These are phyloP conservation scores for Pimpla rufipes DNA, from an alignment of 2,888 invertebrate genomes.

Conservation along the genomic window DNA sequence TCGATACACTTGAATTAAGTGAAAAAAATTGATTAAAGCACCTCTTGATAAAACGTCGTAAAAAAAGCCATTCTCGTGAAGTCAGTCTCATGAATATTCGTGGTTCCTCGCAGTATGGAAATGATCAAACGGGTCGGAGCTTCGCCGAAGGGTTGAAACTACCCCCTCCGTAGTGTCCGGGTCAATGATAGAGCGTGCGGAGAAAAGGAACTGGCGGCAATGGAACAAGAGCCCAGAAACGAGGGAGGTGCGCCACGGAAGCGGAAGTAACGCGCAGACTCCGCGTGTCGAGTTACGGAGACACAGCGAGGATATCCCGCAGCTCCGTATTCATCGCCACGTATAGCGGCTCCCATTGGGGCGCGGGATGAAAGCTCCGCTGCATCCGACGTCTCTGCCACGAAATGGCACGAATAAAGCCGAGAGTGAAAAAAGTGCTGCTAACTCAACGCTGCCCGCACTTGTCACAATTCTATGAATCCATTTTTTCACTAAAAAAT, in stretches of 20 bases:
- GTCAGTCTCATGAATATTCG: no score
- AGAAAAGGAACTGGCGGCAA: conserved; percentile 82
- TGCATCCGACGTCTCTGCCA: not conserved
- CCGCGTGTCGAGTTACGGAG: conserved; percentile 58
- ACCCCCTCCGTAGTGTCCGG: not conserved
- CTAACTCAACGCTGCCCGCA: no score
- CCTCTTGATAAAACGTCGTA: not conserved
- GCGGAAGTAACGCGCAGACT: conserved; percentile 77
- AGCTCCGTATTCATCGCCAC: not conserved
- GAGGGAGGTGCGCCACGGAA: conserved; percentile 73
- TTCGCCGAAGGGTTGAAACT: not conserved
- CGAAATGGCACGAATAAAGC: not conserved
- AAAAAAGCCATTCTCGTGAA: not conserved
- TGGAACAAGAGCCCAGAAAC: conserved; percentile 78
- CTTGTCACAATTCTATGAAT: no score
- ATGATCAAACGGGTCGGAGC: not conserved
- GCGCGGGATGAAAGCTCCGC: not conserved
- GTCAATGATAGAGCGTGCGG: conserved; percentile 53
- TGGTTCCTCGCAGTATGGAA: not conserved
- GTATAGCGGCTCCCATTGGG: not conserved
- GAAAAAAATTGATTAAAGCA: not conserved
- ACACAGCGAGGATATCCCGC: not conserved
- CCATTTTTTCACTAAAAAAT: no score
- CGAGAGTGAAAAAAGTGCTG: not conserved
- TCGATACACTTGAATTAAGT: not conserved